Base-by-base conservation (phyloP, 2,888 invertebrate genomes). In the Acleris sparsana region DNA sequence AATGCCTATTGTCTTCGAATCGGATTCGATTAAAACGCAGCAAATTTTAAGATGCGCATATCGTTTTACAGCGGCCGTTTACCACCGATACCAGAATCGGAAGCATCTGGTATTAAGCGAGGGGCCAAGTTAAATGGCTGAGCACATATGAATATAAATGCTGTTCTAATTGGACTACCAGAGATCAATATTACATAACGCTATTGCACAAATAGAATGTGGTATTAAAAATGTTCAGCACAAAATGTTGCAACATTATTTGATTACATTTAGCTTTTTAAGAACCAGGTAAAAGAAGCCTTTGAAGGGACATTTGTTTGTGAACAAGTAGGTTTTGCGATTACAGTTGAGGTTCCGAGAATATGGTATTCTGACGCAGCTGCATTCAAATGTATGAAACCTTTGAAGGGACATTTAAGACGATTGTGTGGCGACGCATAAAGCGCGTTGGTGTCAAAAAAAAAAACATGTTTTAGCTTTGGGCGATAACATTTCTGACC, bases 171-270 rank as follows among this genome's bases (percentile, higher is more conserved):
- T 61, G 55, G 55, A 29, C 16, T 33, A 29, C 9, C 49, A 43
- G 33, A 61, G 65, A 65, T 65, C 51, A 65, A 61, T 61, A 65
- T 65, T 65, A 33, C 65, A 56, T 65, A 65, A 65, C 43, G 29
- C 49, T 58, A 20, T 65, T 65, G 25, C 60, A 29, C 43, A 59
- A 59, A 49, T 49, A 60, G 53, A 65, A 65, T 55, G 60, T 49
- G 39, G 48, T 29, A 44, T 60, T 44, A 13, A 44, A 60, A 55
- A 33, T 46, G 29, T 51, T 46, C 44, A 46, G 1, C 9, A n/a
- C 17, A 2, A n/a, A 16, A 17, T 46, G 16, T 16, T 17, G 46
- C 17, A 46, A 55, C 1, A 5, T 17, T 29, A 58, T 49, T 13
- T 58, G 29, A 49, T 33, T 25, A 17, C 33, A 33, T 48, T 29